Evolutionary conservation across 2,888 invertebrate species (phyloP).

Genomic region (Drosophila prolongata): DNA sequence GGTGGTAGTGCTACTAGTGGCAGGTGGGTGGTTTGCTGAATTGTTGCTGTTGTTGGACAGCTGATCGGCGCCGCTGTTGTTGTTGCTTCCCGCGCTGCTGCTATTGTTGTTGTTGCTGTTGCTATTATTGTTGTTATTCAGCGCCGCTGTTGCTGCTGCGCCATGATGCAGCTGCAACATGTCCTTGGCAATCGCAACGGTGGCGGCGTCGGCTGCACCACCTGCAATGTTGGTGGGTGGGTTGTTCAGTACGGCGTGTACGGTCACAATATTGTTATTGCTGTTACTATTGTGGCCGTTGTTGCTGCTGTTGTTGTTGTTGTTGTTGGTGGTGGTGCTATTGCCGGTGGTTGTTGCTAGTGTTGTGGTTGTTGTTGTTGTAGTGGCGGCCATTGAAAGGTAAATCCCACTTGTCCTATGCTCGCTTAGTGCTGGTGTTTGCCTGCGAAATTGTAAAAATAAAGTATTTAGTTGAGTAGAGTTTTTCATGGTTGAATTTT

Average conservation of each 20-base stretch:
- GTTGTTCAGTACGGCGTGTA: conserved; percentile 71
- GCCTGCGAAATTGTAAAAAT: conserved; percentile 13
- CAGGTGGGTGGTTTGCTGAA: conserved; percentile 81
- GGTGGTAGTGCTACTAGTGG: conserved; percentile 51
- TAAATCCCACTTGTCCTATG: conserved; percentile 65
- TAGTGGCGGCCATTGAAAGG: conserved; percentile 79
- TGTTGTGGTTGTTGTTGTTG: conserved; percentile 69
- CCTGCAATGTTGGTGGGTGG: conserved; percentile 66
- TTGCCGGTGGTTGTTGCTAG: conserved; percentile 63
- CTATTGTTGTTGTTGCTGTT: conserved; percentile 57
- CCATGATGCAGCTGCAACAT: conserved; percentile 83
- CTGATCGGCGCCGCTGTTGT: conserved; percentile 49
- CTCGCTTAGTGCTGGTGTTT: conserved; percentile 44
- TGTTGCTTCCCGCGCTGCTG: conserved; percentile 46
- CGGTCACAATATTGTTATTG: conserved; percentile 71
- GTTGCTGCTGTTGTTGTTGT: conserved; percentile 32
- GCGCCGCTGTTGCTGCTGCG: conserved; percentile 57
- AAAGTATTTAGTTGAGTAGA: not conserved
- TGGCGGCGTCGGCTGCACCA: conserved; percentile 79
- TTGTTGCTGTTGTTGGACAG: conserved; percentile 61
- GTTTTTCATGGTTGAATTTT: too few species aligned
- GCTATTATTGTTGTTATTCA: conserved; percentile 72
- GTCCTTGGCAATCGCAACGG: conserved; percentile 83
- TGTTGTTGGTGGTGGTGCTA: conserved; percentile 42
- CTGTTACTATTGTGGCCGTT: conserved; percentile 49